A percentile compares a stretch with the other conserved stretches of the same genome.
These are phyloP conservation scores for Drosophila lutescens DNA, from an alignment of 2,888 invertebrate genomes.

Conservation along the genomic window DNA sequence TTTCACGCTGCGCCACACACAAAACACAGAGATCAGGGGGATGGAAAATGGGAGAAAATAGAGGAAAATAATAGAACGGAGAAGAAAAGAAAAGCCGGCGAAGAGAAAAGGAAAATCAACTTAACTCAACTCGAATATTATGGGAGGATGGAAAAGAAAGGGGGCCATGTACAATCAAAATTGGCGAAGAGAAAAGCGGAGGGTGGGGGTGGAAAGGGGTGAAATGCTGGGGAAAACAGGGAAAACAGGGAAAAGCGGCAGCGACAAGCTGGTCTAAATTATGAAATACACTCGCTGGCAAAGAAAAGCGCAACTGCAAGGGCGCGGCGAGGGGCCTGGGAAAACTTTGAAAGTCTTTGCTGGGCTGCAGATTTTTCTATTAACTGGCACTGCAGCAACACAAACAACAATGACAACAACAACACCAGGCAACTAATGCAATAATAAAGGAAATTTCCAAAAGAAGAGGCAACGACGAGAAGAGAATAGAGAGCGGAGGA, in stretches of 20 bases:
- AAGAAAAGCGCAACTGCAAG: conserved; percentile 3
- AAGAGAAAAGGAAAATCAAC: conserved; percentile 58
- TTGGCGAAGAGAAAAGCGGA: conserved; percentile 4
- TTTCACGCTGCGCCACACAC: conserved; percentile 70
- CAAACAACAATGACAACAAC: conserved; percentile 36
- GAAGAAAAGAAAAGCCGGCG: conserved; percentile 20
- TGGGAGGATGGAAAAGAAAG: conserved; percentile 1
- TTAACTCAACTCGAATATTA: conserved; percentile 68
- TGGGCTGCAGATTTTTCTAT: conserved; percentile 74
- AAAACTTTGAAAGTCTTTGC: conserved; percentile 65
- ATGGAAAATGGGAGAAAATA: conserved; percentile 28
- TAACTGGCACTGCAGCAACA: conserved; percentile 55
- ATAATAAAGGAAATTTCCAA: conserved; percentile 66
- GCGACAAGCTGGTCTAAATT: conserved; percentile 64
- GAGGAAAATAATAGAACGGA: conserved; percentile 14
- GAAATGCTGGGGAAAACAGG: background rate
- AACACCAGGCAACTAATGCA: conserved; percentile 60
- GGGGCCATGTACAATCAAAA: conserved; percentile 24
- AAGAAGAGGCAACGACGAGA: conserved; percentile 30
- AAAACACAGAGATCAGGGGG: conserved; percentile 33
- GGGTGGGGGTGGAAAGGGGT: no score
- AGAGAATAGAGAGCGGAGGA: background rate
- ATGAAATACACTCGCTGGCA: conserved; percentile 64
- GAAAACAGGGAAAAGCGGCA: conserved; percentile 9
- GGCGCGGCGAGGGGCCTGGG: conserved; percentile 3